phyloP scores from a whole-genome alignment of 2,113 vertebrate species.

The Raphicerus campestris region DNA sequence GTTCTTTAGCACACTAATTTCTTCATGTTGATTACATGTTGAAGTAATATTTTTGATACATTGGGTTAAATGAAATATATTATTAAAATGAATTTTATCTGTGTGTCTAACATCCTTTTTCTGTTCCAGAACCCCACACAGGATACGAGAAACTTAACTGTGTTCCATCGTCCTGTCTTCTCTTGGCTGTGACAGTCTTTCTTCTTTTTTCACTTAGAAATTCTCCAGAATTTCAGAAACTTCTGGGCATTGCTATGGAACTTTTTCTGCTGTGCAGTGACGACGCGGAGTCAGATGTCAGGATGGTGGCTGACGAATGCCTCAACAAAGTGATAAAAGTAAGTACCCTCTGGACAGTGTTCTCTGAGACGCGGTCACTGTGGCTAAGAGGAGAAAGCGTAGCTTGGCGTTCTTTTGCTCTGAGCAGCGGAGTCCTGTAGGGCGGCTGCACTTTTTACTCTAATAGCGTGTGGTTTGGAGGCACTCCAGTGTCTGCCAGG shows the following conservation, averaged over 20 bases:
- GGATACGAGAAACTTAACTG: background rate
- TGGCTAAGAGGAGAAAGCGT: background rate
- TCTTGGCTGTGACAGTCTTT: background rate
- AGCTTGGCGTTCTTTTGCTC: fast-evolving
- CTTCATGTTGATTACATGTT: background rate
- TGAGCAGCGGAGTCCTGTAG: fast-evolving
- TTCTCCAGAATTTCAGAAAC: slow-evolving; percentile 97
- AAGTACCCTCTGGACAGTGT: slow-evolving; percentile 22
- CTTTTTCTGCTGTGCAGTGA: slow-evolving; percentile 97
- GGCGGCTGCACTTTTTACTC: background rate
- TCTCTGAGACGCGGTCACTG: fast-evolving
- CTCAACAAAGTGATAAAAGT: slow-evolving; percentile 99
- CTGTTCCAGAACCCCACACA: background rate
- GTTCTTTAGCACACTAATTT: background rate
- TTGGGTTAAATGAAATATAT: background rate
- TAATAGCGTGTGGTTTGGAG: fast-evolving
- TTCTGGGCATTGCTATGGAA: slow-evolving; percentile 97
- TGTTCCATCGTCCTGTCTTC: background rate
- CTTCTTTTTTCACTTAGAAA: slow-evolving; percentile 83
- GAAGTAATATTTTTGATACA: background rate
- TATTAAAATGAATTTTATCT: background rate
- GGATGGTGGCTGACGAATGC: slow-evolving; percentile 99
- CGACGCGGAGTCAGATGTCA: slow-evolving; percentile 94
- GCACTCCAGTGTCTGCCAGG: background rate
- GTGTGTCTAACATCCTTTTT: background rate